Evolutionary conservation across 1,140 invertebrate species (phyloP).

Genomic region (Cydia pomonella): DNA sequence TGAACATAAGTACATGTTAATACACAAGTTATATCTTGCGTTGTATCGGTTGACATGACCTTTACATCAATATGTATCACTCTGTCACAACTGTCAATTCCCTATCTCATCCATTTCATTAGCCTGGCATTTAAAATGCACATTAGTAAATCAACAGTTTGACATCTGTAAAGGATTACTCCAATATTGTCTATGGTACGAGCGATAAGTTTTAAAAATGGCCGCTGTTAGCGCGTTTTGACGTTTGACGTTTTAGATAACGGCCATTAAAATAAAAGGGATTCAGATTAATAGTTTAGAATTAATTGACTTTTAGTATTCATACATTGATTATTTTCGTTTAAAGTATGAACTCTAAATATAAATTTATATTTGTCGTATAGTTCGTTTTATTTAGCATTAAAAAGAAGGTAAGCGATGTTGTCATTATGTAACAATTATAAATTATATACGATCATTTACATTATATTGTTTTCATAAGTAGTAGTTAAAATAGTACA

Average conservation of each 20-base stretch:
- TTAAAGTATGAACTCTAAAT: not conserved
- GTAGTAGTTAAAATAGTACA: no score
- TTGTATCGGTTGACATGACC: not conserved
- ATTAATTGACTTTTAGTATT: not conserved
- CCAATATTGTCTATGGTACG: constrained; percentile 28
- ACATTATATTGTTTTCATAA: no score
- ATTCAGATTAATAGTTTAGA: constrained; percentile 4
- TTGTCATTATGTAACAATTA: no score
- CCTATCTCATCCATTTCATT: not conserved
- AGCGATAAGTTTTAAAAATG: constrained; percentile 34
- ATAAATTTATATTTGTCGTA: no score
- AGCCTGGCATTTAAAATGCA: constrained; percentile 2
- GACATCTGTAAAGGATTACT: constrained; percentile 31
- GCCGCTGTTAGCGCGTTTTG: constrained; percentile 25
- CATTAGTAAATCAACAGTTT: constrained; percentile 6
- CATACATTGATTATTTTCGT: not conserved
- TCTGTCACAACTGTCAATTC: not conserved
- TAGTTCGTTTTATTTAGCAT: no score
- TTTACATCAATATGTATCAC: not conserved
- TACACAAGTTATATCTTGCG: no score
- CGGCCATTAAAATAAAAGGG: constrained; percentile 14
- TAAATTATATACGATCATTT: no score
- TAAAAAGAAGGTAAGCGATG: no score
- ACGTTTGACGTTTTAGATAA: constrained; percentile 36
- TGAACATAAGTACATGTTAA: no score